phyloP scores from a whole-genome alignment of 1,140 invertebrate species.

The Scaptomyza graminum region DNA sequence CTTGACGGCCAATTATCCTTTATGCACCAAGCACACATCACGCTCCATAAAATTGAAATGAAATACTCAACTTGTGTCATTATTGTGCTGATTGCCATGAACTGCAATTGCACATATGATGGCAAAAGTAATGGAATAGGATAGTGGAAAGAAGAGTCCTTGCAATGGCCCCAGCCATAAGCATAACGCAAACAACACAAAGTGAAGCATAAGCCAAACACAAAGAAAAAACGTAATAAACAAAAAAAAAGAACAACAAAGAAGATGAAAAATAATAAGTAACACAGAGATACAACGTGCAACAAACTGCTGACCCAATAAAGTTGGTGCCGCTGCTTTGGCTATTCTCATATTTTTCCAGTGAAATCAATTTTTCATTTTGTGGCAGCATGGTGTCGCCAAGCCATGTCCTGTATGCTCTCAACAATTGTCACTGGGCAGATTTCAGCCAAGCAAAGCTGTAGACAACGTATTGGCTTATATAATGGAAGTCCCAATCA shows the following conservation, averaged over 20 bases:
- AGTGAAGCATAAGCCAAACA: slow-evolving; percentile 20
- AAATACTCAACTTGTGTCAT: slow-evolving; percentile 73
- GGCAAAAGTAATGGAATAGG: background rate
- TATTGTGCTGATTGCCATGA: slow-evolving; percentile 74
- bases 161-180: slow-evolving; percentile 53
- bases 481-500: slow-evolving; percentile 53
- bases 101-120: slow-evolving; percentile 71
- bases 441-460: slow-evolving; percentile 46
- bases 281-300: slow-evolving; percentile 17
- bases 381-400: slow-evolving; percentile 60
- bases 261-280: background rate
- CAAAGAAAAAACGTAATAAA: background rate
- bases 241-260: slow-evolving; percentile 4
- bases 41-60: slow-evolving; percentile 75
- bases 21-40: slow-evolving; percentile 59
- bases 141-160: background rate
- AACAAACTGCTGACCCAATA: slow-evolving; percentile 61
- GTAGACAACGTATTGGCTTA: slow-evolving; percentile 67
- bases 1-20: slow-evolving; percentile 63
- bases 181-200: slow-evolving; percentile 55
- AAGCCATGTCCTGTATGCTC: slow-evolving; percentile 43
- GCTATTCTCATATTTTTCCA: slow-evolving; percentile 60
- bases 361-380: slow-evolving; percentile 79
- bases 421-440: slow-evolving; percentile 60
- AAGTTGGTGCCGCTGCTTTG: slow-evolving; percentile 48